phyloP scores from a whole-genome alignment of 92 coral and sea anemone genomes.

The Porites divaricata region DNA sequence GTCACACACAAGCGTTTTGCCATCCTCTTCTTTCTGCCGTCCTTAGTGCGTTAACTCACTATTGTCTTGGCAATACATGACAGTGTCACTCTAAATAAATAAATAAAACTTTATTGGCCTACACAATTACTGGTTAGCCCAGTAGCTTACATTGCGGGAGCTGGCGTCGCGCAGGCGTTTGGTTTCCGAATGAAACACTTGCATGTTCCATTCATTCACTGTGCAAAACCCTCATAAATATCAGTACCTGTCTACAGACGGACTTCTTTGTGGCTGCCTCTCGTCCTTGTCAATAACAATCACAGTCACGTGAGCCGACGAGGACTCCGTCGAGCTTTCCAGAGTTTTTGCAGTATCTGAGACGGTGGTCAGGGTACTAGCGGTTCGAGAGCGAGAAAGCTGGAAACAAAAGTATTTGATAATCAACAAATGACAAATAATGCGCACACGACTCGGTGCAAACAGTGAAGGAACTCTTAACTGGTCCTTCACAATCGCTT shows the following conservation, averaged over 20 bases:
- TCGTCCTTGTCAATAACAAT: conserved; percentile 24
- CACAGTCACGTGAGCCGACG: conserved; percentile 30
- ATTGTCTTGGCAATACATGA: too few relatives aligned
- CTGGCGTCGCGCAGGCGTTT: too few relatives aligned
- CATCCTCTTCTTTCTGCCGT: too few relatives aligned
- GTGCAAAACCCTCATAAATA: background rate
- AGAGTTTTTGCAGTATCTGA: conserved; percentile 9
- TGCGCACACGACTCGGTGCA: background rate
- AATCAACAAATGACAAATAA: background rate
- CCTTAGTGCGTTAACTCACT: too few relatives aligned
- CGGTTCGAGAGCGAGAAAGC: conserved; percentile 22
- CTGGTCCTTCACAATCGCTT: too few relatives aligned
- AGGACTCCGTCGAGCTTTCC: conserved; percentile 41
- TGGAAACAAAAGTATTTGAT: background rate
- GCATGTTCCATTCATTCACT: background rate
- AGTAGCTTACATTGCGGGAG: too few relatives aligned
- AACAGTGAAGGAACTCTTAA: too few relatives aligned
- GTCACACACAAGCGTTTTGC: too few relatives aligned
- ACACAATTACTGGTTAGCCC: too few relatives aligned
- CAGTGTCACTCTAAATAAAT: too few relatives aligned
- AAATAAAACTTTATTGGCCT: too few relatives aligned
- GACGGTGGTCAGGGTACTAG: conserved; percentile 29
- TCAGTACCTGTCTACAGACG: conserved; percentile 31
- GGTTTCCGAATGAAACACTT: too few relatives aligned
- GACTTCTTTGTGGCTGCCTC: conserved; percentile 25